A percentile compares a stretch with the other conserved stretches of the same genome.
These are phyloP conservation scores for Pardosa pseudoannulata DNA, from an alignment of 2,888 invertebrate species.

Conservation along the genomic window DNA sequence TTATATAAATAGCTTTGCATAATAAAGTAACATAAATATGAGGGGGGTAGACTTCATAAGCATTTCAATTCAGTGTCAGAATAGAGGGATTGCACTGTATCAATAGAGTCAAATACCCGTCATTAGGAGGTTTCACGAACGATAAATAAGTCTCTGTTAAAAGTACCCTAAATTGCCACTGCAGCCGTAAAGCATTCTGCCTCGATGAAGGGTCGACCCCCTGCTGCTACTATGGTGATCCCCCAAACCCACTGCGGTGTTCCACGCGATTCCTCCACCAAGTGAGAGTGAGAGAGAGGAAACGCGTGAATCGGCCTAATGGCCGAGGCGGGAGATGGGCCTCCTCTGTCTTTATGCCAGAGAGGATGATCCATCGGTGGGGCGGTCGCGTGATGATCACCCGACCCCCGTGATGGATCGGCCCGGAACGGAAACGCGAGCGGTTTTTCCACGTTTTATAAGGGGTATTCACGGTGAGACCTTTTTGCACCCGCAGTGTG, in stretches of 20 bases:
- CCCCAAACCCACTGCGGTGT: slow-evolving; percentile 41
- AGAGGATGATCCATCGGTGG: slow-evolving; percentile 43
- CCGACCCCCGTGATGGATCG: slow-evolving; percentile 24
- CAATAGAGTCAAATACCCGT: too few species aligned
- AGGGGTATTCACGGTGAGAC: not conserved
- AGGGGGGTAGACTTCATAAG: too few species aligned
- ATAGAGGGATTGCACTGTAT: too few species aligned
- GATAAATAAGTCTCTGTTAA: too few species aligned
- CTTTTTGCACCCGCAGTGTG: not conserved
- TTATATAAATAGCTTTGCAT: too few species aligned
- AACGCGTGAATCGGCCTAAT: slow-evolving; percentile 48
- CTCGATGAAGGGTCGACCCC: not conserved
- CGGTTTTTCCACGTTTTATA: slow-evolving; percentile 12
- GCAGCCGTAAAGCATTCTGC: too few species aligned
- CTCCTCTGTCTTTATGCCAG: not conserved
- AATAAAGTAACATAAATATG: too few species aligned
- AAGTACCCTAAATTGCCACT: too few species aligned
- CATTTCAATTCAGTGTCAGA: too few species aligned
- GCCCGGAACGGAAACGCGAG: slow-evolving; percentile 3
- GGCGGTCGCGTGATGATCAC: slow-evolving; percentile 47
- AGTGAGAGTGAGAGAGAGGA: not conserved
- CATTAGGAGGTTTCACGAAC: too few species aligned
- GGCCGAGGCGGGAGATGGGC: slow-evolving; percentile 3
- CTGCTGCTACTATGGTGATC: not conserved
- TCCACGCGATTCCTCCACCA: slow-evolving; percentile 29